Evolutionary conservation across 2,113 vertebrate species (phyloP).

Genomic region (Passer montanus): DNA sequence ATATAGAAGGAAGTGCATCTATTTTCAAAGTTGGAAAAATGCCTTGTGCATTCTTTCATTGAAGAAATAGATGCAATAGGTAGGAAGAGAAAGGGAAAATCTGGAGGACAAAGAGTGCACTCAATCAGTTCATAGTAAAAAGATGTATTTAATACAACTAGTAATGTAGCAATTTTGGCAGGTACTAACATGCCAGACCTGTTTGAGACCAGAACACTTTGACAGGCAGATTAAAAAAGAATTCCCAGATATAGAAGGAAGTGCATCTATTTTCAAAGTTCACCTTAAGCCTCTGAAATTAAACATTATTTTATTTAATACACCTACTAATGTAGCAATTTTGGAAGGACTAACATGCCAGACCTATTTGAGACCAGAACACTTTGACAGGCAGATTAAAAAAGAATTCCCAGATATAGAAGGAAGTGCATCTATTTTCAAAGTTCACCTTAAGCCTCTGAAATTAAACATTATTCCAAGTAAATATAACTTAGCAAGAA

Average conservation of each 20-base stretch:
- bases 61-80: constrained; percentile 92
- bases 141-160: constrained; percentile 92
- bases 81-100: constrained; percentile 86
- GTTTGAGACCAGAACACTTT: constrained; percentile 88
- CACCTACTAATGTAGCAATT: constrained; percentile 89
- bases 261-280: constrained; percentile 92
- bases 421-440: constrained; percentile 90
- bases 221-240: constrained; percentile 91
- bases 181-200: constrained; percentile 90
- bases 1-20: constrained; percentile 89
- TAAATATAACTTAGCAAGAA: constrained; percentile 84
- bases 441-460: constrained; percentile 87
- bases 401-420: constrained; percentile 89
- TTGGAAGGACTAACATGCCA: constrained; percentile 87
- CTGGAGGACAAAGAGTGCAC: constrained; percentile 87
- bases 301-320: constrained; percentile 45
- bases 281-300: constrained; percentile 87
- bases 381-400: constrained; percentile 90
- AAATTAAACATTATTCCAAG: constrained; percentile 78
- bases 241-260: constrained; percentile 88
- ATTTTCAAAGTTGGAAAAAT: constrained; percentile 94
- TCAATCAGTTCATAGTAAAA: constrained; percentile 91
- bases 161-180: constrained; percentile 88
- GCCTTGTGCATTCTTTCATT: constrained; percentile 92
- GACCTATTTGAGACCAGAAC: constrained; percentile 90